Percentiles rank a stretch among this genome's conserved stretches.
Conservation (phyloP, 2,797 vertebrate genomes). For the Chiroxiphia lanceolata region DNA sequence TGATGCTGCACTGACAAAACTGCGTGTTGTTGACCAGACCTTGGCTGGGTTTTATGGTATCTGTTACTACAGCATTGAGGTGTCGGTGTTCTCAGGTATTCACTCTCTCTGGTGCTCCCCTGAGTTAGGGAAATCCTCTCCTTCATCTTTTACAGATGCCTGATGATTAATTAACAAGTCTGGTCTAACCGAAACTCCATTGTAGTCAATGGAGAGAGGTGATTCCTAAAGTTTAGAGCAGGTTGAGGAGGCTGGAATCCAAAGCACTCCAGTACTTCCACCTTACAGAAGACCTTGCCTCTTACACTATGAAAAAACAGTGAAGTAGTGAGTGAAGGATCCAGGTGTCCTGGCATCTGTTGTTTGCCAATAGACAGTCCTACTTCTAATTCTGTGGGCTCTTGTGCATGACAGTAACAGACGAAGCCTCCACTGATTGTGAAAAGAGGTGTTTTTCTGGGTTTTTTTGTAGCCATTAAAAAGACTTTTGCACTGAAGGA, state of each 20-base stretch:
- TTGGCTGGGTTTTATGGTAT: not conserved
- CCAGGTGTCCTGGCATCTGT: not conserved
- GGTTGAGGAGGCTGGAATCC: not conserved
- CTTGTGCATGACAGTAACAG: not conserved
- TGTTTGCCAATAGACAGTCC: not conserved
- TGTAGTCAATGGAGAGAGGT: not conserved
- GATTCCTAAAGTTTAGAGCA: not conserved
- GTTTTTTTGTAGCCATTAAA: not conserved
- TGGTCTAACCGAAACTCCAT: not conserved
- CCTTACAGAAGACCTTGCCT: not conserved
- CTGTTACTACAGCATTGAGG: not conserved
- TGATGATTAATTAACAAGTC: fast-evolving
- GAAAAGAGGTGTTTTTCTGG: not conserved
- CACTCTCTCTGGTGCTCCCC: not conserved
- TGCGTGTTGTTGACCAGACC: not conserved
- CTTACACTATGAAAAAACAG: not conserved
- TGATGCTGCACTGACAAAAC: not conserved
- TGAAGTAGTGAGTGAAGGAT: not conserved
- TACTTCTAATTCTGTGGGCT: not conserved
- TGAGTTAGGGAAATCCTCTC: not conserved
- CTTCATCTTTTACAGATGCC: not conserved
- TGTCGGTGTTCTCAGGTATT: not conserved
- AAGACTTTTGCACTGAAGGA: not conserved
- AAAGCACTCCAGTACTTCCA: not conserved
- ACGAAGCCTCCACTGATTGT: not conserved